Evolutionary conservation across 2,888 invertebrate species (phyloP), one percentile per base, ranked within the genome.

Genomic region (Argyresthia goedartella): DNA sequence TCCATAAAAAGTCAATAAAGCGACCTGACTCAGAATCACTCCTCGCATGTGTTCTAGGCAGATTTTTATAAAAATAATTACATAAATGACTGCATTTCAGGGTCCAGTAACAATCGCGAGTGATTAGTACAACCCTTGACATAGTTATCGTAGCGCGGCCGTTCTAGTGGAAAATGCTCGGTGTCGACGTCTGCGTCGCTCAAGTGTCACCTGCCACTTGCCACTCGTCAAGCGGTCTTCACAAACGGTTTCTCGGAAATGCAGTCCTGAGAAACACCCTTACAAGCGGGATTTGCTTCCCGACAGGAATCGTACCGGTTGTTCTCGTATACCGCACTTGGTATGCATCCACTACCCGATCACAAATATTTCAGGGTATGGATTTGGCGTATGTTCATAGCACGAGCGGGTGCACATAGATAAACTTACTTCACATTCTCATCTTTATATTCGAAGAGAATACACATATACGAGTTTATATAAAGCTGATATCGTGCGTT

Each of bases 101-200:
- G 75, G 71, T 71, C 73, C 65, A 60, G 68, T 71, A 75, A 81
- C 75, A 78, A 78, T 76, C 69, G 76, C 68, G 71, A 71, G 71
- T 74, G 73, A 84, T 81, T 82, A 84, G 66, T 65, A 65, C 71
- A 76, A 80, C 81, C 84, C 84, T 85, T 85, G 85, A 85, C 85
- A 84, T 57, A 81, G 79, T 77, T 80, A 72, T 68, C 45, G 39
- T 41, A 67, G 71, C 73, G 73, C 73, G 65, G 67, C 72, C 79
- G 76, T 76, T 84, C 80, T 81, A 78, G 65, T 80, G 81, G 79
- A 82, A 84, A 82, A 80, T 74, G 73, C 73, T 79, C 77, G 74
- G 73, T 76, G 76, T 81, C 66, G 49, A 64, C 71, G 71, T 71
- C 68, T 66, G 70, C 71, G 66, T 65, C 49, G 56, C 63, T 68